phyloP scores from a whole-genome alignment of 2,113 vertebrate genomes.

The Chlamydotis undulata region DNA sequence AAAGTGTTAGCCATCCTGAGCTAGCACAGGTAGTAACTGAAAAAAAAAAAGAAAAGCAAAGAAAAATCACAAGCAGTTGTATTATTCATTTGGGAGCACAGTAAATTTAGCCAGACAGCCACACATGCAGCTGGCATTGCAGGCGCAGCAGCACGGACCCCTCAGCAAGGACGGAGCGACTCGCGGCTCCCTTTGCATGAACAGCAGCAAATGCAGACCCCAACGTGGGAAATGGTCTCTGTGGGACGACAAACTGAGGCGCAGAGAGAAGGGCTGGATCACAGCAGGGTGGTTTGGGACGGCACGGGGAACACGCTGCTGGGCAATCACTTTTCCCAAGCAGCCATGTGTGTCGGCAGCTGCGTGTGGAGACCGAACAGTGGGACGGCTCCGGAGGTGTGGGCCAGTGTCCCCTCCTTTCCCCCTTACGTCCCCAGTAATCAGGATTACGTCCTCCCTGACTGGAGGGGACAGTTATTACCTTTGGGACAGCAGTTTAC shows the following conservation, averaged over 20 bases:
- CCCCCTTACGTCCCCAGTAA: background rate
- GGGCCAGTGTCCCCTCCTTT: background rate
- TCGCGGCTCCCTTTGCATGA: background rate
- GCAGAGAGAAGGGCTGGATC: background rate
- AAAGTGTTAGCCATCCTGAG: background rate
- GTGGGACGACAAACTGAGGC: background rate
- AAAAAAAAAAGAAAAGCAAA: background rate
- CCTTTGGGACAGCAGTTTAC: background rate
- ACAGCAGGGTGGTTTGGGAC: too few relatives aligned
- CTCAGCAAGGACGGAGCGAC: background rate
- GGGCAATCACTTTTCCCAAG: too few relatives aligned
- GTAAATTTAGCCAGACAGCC: background rate
- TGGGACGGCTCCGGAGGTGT: background rate
- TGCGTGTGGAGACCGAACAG: accelerated
- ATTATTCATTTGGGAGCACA: background rate
- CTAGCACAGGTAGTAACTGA: background rate
- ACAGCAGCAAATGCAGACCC: background rate
- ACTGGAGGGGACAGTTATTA: too few relatives aligned
- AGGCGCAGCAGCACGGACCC: background rate
- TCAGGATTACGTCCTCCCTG: background rate
- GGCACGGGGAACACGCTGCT: background rate
- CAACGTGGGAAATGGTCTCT: background rate
- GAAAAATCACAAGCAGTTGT: background rate
- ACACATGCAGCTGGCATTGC: background rate
- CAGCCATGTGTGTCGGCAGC: accelerated